A percentile compares a stretch with the other conserved stretches of the same genome.
phyloP scores from a whole-genome alignment of 2,113 vertebrate genomes.

The Saccopteryx bilineata region DNA sequence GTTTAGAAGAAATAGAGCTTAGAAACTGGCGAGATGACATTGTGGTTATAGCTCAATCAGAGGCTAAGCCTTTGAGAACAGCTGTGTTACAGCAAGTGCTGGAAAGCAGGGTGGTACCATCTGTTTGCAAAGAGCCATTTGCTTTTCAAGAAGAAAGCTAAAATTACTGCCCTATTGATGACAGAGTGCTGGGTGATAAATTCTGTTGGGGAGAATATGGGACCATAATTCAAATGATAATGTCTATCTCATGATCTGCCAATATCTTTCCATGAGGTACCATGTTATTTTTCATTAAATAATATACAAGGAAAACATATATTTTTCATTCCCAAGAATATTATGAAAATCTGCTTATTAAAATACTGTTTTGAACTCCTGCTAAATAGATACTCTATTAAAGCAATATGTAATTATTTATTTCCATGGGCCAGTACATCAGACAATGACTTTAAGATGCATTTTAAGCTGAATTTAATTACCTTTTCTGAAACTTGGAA shows the following conservation, averaged over 20 bases:
- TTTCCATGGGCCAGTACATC: constrained; percentile 74
- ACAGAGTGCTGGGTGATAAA: background rate
- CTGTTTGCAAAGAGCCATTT: background rate
- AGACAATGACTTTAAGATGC: constrained; percentile 74
- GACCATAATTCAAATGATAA: background rate
- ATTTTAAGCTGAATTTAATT: constrained; percentile 78
- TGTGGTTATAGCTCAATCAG: background rate
- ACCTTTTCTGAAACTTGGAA: constrained; percentile 74
- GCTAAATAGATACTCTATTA: constrained; percentile 60
- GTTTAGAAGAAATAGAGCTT: background rate
- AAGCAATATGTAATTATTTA: constrained; percentile 77
- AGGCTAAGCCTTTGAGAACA: background rate
- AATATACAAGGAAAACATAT: background rate
- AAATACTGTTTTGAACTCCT: constrained; percentile 52
- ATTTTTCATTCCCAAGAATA: constrained; percentile 38
- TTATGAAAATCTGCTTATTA: constrained; percentile 53
- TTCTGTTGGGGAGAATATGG: background rate
- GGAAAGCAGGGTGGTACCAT: background rate
- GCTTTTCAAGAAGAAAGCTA: background rate
- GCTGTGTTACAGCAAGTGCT: background rate
- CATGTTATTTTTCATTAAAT: constrained; percentile 41
- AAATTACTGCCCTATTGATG: background rate
- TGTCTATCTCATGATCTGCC: background rate
- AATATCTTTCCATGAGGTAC: background rate
- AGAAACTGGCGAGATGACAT: background rate